phyloP scores from a whole-genome alignment of 2,888 invertebrate species.

The Calliphora vomitoria region DNA sequence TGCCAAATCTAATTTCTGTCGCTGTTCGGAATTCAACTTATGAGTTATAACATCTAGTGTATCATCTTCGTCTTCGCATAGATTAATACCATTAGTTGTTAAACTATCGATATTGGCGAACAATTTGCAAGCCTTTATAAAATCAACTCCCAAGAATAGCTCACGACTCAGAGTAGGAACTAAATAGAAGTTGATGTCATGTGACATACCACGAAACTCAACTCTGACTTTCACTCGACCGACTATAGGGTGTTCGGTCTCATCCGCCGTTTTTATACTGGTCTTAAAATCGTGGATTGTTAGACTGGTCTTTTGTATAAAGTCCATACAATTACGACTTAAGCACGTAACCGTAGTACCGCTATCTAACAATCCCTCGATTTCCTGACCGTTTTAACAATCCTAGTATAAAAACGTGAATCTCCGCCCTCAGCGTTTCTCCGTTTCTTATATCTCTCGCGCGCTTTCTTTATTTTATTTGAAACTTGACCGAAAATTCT shows the following conservation, averaged over 20 bases:
- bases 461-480: background rate
- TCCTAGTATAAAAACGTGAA: no score
- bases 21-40: no score
- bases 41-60: no score
- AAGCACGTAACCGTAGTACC: no score
- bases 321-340: background rate
- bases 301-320: background rate
- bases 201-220: background rate
- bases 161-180: background rate
- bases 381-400: no score
- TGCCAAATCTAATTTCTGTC: no score
- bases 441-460: background rate
- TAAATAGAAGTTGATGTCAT: background rate
- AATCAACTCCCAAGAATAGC: background rate
- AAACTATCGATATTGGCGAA: background rate
- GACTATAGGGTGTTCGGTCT: background rate
- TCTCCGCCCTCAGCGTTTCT: background rate
- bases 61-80: no score
- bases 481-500: conserved; percentile 23
- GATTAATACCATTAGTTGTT: background rate
- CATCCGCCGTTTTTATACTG: background rate
- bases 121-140: background rate
- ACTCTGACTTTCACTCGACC: background rate
- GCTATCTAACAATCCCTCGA: no score
- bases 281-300: background rate